Evolutionary conservation across 37 sponge, comb jelly and placozoan genomes (phyloP), one percentile per base, ranked within the genome.

Genomic region (Eunapius fragilis): DNA sequence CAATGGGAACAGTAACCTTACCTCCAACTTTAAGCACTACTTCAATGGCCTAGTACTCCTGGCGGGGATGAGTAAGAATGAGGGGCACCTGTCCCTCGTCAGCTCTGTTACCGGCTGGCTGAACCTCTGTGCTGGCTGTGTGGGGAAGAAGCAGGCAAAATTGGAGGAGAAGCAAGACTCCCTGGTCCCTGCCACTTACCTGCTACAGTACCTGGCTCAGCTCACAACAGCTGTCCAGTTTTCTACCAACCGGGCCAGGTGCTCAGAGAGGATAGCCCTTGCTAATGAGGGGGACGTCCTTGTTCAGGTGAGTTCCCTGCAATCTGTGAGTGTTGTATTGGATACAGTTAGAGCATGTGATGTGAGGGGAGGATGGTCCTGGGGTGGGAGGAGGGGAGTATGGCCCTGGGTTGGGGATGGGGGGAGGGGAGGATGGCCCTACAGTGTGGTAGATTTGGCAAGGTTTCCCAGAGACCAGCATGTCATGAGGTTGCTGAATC

Each of bases 41-140:
- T 89, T 89, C 68, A 34, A 83, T 37, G 71, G 79, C 73, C 71
- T 86, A 34, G 72, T 80, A 38, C 37, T 89, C 5, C 84, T 93
- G 77, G 94, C 87, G 2, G 84, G 85, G 77, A 77, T 80, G 0
- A 76, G 83, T 13, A 31, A 74, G 48, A 67, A 83, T n/a, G 69
- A 80, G 9, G 95, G 91, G 13, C 95, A 91, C 76, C 71, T 91
- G 14, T 36, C 74, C 3, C 77, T 94, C 13, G 82, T 71, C 37
- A 77, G 78, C 32, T 78, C 86, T n/a, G 92, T 86, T 2, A 81
- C 77, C n/a, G 25, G 80, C 9, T 94, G 92, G 92, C 75, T 94
- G 5, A 85, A 91, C 0, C 25, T 12, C 5, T 87, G 87, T 49
- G 68, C 84, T 19, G n/a, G 47, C 41, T 25, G 67, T 32, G 26